phyloP scores from a whole-genome alignment of 2,888 invertebrate species.

The Caenorhabditis wallacei region DNA sequence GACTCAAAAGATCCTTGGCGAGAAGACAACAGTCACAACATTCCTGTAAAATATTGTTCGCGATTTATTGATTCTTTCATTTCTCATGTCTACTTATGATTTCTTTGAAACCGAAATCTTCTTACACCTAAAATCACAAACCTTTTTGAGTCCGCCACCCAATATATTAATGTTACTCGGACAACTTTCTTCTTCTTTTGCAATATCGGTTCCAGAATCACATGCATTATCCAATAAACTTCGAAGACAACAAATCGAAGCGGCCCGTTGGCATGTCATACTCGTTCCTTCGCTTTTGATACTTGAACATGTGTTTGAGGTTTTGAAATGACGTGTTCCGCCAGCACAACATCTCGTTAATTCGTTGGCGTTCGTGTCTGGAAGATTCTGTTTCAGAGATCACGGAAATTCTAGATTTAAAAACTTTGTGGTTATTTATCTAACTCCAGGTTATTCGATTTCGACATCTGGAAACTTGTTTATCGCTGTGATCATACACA shows the following conservation, averaged over 20 bases:
- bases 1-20: conserved; percentile 79
- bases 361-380: conserved; percentile 66
- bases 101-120: too few species aligned
- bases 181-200: conserved; percentile 70
- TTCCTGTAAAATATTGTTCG: conserved; percentile 80
- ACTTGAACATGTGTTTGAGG: conserved; percentile 75
- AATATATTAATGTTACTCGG: conserved; percentile 75
- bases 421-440: too few species aligned
- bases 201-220: conserved; percentile 71
- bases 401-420: too few species aligned
- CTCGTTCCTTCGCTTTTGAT: conserved; percentile 78
- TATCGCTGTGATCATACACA: too few species aligned
- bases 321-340: conserved; percentile 80
- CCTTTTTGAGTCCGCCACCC: conserved; percentile 80
- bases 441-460: too few species aligned
- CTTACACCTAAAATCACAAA: conserved; percentile 39
- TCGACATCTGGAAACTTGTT: too few species aligned
- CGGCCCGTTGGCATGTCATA: conserved; percentile 77
- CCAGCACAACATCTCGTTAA: conserved; percentile 82
- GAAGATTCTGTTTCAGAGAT: conserved; percentile 14
- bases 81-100: too few species aligned
- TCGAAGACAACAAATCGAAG: conserved; percentile 82
- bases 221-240: conserved; percentile 80
- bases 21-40: conserved; percentile 83
- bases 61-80: too few species aligned